phyloP scores from a whole-genome alignment of 2,888 invertebrate species.

The Leptinotarsa peninsularis region DNA sequence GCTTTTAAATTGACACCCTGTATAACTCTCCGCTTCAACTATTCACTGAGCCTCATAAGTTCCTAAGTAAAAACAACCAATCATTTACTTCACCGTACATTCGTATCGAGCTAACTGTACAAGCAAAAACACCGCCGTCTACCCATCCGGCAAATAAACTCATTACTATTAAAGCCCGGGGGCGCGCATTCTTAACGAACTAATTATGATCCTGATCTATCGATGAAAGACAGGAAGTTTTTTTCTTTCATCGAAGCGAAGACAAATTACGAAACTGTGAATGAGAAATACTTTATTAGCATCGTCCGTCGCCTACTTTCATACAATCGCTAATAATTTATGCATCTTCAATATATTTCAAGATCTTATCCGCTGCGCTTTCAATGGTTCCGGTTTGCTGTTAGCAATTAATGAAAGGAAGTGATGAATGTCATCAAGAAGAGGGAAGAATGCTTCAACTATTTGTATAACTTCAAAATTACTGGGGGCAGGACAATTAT shows the following conservation, averaged over 20 bases:
- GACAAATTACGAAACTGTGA: background rate
- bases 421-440: background rate
- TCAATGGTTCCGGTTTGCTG: background rate
- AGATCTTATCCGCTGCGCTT: background rate
- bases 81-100: too few relatives aligned
- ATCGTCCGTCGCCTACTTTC: background rate
- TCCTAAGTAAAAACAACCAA: too few relatives aligned
- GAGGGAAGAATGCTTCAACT: too few relatives aligned
- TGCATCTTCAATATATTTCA: background rate
- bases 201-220: background rate
- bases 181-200: slow-evolving; percentile 6
- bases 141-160: background rate
- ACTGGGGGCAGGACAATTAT: too few relatives aligned
- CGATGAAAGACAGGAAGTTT: slow-evolving; percentile 1
- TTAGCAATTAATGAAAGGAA: background rate
- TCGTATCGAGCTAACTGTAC: background rate
- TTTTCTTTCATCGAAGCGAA: background rate
- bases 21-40: too few relatives aligned
- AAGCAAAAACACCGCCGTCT: background rate
- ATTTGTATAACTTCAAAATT: too few relatives aligned
- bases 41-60: too few relatives aligned
- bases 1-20: too few relatives aligned
- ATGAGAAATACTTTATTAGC: background rate
- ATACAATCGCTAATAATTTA: background rate
- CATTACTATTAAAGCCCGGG: background rate